A percentile compares a stretch with the other conserved stretches of the same genome.
These are phyloP conservation scores for Nephila pilipes DNA, from an alignment of 1,140 invertebrate species.

Conservation along the genomic window DNA sequence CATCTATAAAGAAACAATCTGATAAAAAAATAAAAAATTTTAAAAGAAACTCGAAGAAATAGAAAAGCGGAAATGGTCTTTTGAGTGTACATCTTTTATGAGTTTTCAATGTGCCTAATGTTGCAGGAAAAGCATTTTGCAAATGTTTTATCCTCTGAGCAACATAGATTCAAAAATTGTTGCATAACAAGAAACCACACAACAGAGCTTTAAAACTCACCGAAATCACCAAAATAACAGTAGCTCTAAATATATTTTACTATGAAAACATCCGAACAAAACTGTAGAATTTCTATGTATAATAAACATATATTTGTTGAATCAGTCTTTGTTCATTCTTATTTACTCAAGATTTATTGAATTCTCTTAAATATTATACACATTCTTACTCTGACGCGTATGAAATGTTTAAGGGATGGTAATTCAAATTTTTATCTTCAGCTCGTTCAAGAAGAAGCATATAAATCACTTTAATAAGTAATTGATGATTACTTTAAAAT, in stretches of 20 bases:
- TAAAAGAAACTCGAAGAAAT: background rate
- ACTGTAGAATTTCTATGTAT: constrained; percentile 68
- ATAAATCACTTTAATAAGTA: no score
- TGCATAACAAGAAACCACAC: constrained; percentile 40
- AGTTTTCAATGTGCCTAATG: constrained; percentile 52
- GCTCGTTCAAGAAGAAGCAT: no score
- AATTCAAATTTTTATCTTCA: no score
- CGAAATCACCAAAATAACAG: constrained; percentile 24
- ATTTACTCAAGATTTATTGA: background rate
- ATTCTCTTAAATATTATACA: background rate
- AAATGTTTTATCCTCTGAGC: constrained; percentile 22
- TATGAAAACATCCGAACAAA: constrained; percentile 38
- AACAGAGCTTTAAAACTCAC: constrained; percentile 62
- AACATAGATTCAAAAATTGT: background rate
- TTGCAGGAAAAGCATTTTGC: background rate
- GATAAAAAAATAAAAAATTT: no score
- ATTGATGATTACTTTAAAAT: no score
- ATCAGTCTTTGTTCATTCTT: background rate
- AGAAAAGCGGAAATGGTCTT: constrained; percentile 15
- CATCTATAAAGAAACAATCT: no score
- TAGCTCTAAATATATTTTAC: constrained; percentile 47
- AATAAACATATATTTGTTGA: constrained; percentile 74
- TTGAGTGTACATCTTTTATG: background rate
- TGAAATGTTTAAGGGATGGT: no score
- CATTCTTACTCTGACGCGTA: background rate